Base-by-base conservation (phyloP, 2,797 vertebrate genomes). In the Galagoides demidoff region DNA sequence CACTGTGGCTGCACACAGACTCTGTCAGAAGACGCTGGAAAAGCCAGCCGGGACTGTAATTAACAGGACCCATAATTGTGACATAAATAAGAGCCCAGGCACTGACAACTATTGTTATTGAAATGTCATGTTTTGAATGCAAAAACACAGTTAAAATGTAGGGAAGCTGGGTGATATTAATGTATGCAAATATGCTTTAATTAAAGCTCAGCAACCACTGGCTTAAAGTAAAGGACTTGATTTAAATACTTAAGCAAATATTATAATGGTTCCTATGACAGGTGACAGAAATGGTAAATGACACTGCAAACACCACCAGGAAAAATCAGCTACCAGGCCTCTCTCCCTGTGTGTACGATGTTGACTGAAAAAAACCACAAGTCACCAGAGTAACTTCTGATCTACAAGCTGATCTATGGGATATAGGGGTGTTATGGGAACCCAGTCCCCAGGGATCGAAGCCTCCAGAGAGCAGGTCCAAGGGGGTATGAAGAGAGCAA, bases 61-160 rank as follows among this genome's bases (percentile, higher is more conserved):
- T 97, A 96, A 93, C 77, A 96, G 84, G 92, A 86, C 31, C 85
- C 78, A 27, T 95, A 97, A 98, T 96, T 98, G 92, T 94, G 82
- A 73, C 96, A 94, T 97, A 90, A 98, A 97, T 94, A 27, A 82
- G 89, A 91, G 82, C 52, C 79, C 71, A 71, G 82, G 79, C 89
- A 83, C 90, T 97, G 97, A 85, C 74, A 96, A 88, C 90, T 93
- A 91, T 96, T 95, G 95, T 97, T 95, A 89, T 83, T 97, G 90
- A 97, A 97, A 95, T 97, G 82, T 92, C 92, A 68, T 79, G 88
- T 97, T 97, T 97, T 97, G 95, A 93, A 94, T 95, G 97, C 79
- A 77, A 82, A 97, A 97, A 92, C 95, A 89, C 95, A 92, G 96
- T 74, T 91, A 59, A 96, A 93, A 74, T 89, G 94, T 37, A 68